A percentile compares a stretch with the other conserved stretches of the same genome.
Conservation (phyloP, 2,113 vertebrate species). For the Circaetus cinerascens region DNA sequence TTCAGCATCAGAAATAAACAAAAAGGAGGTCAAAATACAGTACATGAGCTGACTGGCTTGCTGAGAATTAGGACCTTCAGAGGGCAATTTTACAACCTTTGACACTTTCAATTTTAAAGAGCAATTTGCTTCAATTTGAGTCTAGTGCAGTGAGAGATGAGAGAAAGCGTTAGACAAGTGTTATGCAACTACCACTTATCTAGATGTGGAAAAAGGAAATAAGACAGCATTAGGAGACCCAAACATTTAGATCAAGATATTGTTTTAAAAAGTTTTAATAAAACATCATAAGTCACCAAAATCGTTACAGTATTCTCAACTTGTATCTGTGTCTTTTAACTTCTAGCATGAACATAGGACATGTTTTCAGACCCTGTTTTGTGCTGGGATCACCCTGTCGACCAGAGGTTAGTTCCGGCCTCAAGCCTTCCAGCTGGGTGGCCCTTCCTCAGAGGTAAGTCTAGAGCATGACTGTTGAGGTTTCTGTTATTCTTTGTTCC, state of each 20-base stretch:
- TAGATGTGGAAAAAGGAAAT: background rate
- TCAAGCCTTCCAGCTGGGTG: background rate
- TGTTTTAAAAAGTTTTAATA: background rate
- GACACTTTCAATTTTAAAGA: background rate
- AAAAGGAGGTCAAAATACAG: background rate
- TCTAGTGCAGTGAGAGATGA: background rate
- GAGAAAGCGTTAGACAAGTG: background rate
- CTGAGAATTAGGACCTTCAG: background rate
- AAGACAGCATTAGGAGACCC: background rate
- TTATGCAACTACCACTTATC: background rate
- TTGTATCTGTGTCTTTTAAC: background rate
- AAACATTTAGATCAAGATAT: background rate
- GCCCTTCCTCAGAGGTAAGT: background rate
- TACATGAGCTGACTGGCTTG: background rate
- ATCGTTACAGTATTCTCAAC: background rate
- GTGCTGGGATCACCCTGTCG: background rate
- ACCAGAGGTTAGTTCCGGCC: background rate
- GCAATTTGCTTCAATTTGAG: background rate
- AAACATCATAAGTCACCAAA: background rate
- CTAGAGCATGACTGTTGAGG: background rate
- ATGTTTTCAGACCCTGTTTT: background rate
- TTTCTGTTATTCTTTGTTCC: background rate
- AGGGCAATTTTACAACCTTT: background rate
- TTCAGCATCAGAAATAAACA: background rate
- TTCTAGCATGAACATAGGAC: background rate